Conservation (phyloP, 2,888 invertebrate genomes). For the Sphaerophoria taeniata region DNA sequence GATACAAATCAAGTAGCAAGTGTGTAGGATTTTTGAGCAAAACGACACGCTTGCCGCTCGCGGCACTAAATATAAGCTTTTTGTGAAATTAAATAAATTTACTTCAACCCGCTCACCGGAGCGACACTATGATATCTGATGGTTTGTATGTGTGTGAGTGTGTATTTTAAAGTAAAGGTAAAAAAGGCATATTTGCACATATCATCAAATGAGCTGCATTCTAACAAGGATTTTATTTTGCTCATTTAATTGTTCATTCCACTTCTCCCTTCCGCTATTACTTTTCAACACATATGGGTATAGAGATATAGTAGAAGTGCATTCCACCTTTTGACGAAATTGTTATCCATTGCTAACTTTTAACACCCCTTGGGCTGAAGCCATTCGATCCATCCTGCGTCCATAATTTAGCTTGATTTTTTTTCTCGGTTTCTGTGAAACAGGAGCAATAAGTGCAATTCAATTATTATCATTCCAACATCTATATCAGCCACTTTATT, state of each 20-base stretch:
- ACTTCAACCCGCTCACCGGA: background rate
- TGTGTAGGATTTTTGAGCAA: background rate
- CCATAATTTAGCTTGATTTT: background rate
- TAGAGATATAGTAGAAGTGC: too few relatives aligned
- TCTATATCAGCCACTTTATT: conserved; percentile 1
- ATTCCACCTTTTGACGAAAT: background rate
- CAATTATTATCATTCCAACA: conserved; percentile 52
- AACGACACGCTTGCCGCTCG: background rate
- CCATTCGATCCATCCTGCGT: background rate
- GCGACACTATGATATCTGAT: background rate
- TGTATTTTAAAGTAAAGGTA: background rate
- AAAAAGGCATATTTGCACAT: conserved; percentile 45
- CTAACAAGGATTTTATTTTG: conserved; percentile 48
- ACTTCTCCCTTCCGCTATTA: background rate
- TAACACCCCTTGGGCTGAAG: conserved; percentile 1
- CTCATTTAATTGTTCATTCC: conserved; percentile 55
- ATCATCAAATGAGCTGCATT: conserved; percentile 70
- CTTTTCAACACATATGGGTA: too few relatives aligned
- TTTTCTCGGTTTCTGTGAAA: background rate
- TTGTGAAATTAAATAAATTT: conserved; percentile 20
- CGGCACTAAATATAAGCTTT: background rate
- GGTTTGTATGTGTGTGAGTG: background rate
- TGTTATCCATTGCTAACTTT: conserved; percentile 19
- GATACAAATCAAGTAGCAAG: background rate
- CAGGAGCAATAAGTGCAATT: conserved; percentile 54